Evolutionary conservation across 2,797 vertebrate genomes (phyloP).

Genomic region (Psittacula derbiana): DNA sequence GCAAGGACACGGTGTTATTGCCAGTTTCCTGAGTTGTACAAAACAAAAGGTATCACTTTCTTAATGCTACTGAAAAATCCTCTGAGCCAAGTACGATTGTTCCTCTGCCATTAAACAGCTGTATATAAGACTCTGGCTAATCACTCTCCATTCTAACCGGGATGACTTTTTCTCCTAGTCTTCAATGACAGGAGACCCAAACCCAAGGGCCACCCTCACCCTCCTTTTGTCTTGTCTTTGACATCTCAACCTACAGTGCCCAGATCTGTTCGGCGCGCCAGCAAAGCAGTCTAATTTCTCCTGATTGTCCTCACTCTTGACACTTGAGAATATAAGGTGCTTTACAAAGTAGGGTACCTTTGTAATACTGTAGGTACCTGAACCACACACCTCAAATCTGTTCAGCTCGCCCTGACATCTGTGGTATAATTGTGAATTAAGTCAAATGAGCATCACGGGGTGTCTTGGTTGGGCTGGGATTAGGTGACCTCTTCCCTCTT

Average conservation of each 20-base stretch:
- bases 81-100: background rate
- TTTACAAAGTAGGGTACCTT: background rate
- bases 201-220: background rate
- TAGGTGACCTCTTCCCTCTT: background rate
- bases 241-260: rapidly evolving
- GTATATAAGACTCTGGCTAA: background rate
- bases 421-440: background rate
- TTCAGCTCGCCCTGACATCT: background rate
- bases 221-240: background rate
- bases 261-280: background rate
- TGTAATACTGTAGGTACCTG: background rate
- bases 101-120: background rate
- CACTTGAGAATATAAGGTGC: background rate
- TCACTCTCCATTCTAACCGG: background rate
- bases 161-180: background rate
- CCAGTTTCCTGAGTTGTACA: background rate
- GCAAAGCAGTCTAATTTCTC: background rate
- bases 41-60: conserved; percentile 53
- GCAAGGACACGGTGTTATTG: conserved; percentile 62
- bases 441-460: background rate
- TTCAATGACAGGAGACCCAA: background rate
- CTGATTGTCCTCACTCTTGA: background rate
- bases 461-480: background rate
- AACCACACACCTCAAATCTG: rapidly evolving
- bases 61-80: background rate